Evolutionary conservation across 2,113 vertebrate genomes (phyloP).

Genomic region (Corythaeola cristata): DNA sequence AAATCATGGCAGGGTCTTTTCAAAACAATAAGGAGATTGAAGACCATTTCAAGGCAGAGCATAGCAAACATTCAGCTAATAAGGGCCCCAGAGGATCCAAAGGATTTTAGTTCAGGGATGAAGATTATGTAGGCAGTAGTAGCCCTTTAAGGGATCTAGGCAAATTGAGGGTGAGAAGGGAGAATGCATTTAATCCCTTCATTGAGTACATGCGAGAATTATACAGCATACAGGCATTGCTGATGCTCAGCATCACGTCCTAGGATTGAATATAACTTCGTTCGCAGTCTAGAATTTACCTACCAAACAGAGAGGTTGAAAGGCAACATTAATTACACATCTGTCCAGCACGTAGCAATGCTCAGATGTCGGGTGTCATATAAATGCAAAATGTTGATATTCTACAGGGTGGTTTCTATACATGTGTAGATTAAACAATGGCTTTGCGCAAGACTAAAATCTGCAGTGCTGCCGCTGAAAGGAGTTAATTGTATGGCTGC

Average conservation of each 20-base stretch:
- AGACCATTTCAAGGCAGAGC: conserved; percentile 34
- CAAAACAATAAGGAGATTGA: conserved; percentile 39
- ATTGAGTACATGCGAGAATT: not conserved
- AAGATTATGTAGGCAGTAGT: conserved; percentile 42
- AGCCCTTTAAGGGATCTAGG: conserved; percentile 50
- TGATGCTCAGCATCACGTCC: not conserved
- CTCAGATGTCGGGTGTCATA: conserved; percentile 22
- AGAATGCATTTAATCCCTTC: conserved; percentile 45
- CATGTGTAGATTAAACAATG: conserved; percentile 45
- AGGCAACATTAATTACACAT: conserved; percentile 55
- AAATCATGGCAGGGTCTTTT: conserved; percentile 22
- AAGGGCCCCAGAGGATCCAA: conserved; percentile 37
- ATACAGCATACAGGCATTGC: not conserved
- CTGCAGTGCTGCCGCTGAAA: conserved; percentile 32
- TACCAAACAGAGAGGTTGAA: conserved; percentile 40
- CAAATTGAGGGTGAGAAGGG: conserved; percentile 17
- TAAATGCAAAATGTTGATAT: conserved; percentile 52
- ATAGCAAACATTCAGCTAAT: conserved; percentile 36
- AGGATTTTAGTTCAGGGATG: conserved; percentile 41
- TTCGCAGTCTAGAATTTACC: conserved; percentile 49
- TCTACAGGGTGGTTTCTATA: conserved; percentile 7
- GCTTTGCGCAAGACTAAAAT: conserved; percentile 30
- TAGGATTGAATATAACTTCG: conserved; percentile 3
- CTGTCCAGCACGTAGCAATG: not conserved
- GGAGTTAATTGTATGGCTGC: conserved; percentile 52